Base-by-base conservation (phyloP, 2,888 invertebrate genomes). In the Tenthredo livida region DNA sequence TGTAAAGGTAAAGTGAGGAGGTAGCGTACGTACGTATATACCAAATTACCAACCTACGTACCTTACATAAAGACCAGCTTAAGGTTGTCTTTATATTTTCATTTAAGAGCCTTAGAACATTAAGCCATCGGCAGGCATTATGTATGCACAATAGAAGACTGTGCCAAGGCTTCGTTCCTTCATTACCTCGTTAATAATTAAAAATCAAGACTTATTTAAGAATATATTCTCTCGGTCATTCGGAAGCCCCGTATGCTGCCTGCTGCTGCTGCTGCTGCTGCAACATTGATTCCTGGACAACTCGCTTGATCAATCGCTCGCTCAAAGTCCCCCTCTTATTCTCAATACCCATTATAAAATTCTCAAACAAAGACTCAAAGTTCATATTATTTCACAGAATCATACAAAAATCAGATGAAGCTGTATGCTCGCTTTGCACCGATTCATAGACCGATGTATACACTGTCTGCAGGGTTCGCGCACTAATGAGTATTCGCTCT, bases 101-200 rank as follows among this genome's bases (percentile, higher is more conserved):
- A 84, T 86, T 87, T 89, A 90, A 91, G 90, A 90, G 90, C 87
- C 89, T 91, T 90, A 90, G 87, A 87, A 88, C 87, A 88, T 89
- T 88, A 89, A 87, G 86, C 82, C 82, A 84, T 65, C 72, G 87
- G 80, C 67, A n/a, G 78, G 82, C 87, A 88, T 89, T 89, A 87
- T 87, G 87, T 86, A 87, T 88, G 87, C 87, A 88, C 88, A 88
- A 90, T 87, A 87, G 86, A 86, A 85, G 86, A 80, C 85, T 82
- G 21, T 33, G 25, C 25, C 84, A 50, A 21, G 85, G 85, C 85
- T 85, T 85, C 85, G 67, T 67, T 67, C 29, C 67, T 78, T 77
- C 85, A 78, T 85, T 82, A 70, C 85, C 65, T 25, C 61, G 67
- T 85, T 82, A 82, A 82, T 85, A 82, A 85, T 85, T 80, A 80